Evolutionary conservation across 2,888 invertebrate genomes (phyloP), one percentile per base, ranked within the genome.

Genomic region (Cybosia mesomella): DNA sequence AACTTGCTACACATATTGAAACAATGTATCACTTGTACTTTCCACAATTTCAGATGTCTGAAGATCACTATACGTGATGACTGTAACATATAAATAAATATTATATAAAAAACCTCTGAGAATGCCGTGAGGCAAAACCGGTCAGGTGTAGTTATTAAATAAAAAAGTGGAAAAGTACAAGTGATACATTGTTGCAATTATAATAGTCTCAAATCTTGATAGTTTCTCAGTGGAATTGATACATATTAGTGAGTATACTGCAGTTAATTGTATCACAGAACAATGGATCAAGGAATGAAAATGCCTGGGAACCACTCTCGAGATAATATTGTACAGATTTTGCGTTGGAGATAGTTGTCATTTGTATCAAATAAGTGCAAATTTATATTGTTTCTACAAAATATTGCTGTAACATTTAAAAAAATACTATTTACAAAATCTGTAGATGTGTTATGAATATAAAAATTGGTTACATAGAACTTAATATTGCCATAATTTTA

Each of bases 251-350:
- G 15, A 28, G 43, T 70, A 69, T 64, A 61, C 58, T 71, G 36
- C 43, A 60, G 61, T 71, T 68, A 76, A 71, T 75, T 64, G 79
- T 73, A 78, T 66, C 62, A 66, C 54, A 71, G 64, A 74, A 80
- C 82, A 80, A 80, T 81, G 65, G 68, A 81, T 72, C 64, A 70
- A 67, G 81, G 69, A 70, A 68, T 80, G 68, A 67, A 64, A 59
- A 76, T 70, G 70, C 74, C 70, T 81, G 80, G 73, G 80, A 80
- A 80, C 64, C 24, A 66, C 21, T 64, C 32, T 39, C 60, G 49
- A 69, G 64, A 32, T 68, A 71, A 18, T 69, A 66, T 65, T 65
- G 68, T 68, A 65, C 71, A 74, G 9, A 66, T n/a, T n/a, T 49
- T 49, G 62, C 70, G 70, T 62, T 65, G n/a, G 58, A 69, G 58